Base-by-base conservation (phyloP, 2,797 vertebrate species). In the Chromis chromis region DNA sequence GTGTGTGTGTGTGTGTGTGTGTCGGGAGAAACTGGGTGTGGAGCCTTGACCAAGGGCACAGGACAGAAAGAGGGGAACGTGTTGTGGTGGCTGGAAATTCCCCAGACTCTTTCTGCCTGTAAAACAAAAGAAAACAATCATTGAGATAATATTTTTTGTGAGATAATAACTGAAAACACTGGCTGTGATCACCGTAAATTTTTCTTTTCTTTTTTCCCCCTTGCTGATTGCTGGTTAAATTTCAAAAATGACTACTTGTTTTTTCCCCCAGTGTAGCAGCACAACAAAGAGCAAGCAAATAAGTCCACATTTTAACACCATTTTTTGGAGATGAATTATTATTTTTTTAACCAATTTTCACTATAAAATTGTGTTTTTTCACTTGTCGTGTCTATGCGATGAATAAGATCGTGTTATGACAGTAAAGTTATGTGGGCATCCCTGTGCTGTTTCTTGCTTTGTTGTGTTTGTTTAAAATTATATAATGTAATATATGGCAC, bases 1-100 rank as follows among this genome's bases (percentile, higher is more conserved):
- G 58, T 56, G 81, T 61, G 57, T 73, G 68, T 63, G 73, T 64
- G 64, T 73, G 83, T 36, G 79, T 60, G 74, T 76, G 74, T 75
- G 61, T 65, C 4, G 7, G 64, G 70, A 71, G 70, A 62, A 66
- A 80, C 53, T 83, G 89, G 76, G 91, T 79, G 83, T 92, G 91
- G 82, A 92, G 86, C 85, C 81, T 84, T 74, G 94, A 92, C 88
- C 90, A 81, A 87, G 90, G 86, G 79, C 91, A 91, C 40, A 79
- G 86, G 88, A 88, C 85, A 85, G 81, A 76, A 9, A 73, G 44
- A 49, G 65, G 36, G 50, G 76, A 74, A 31, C 9, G 59, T 53
- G 44, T 27, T 28, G 63, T 25, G 58, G 77, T 66, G 72, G 36
- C 81, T 89, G 85, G 76, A 91, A 87, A 88, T 78, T 88, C 76